Conservation (phyloP, 2,888 invertebrate genomes). For the Papilio elwesi region DNA sequence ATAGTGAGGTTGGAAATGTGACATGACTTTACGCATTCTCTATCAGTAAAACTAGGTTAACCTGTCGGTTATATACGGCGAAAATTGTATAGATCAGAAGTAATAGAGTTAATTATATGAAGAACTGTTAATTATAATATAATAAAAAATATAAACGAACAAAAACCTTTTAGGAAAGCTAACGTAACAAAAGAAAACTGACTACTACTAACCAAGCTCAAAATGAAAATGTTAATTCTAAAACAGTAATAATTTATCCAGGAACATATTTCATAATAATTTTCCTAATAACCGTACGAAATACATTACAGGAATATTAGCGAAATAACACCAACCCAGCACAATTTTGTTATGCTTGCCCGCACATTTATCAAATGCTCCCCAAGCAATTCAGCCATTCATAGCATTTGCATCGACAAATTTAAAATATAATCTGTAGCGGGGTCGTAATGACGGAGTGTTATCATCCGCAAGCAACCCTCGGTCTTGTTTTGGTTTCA, state of each 20-base stretch:
- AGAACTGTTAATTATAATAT: no score
- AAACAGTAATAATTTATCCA: not conserved
- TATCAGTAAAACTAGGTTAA: no score
- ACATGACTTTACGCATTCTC: no score
- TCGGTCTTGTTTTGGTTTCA: constrained; percentile 71
- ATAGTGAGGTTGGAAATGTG: no score
- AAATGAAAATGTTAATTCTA: not conserved
- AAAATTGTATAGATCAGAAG: no score
- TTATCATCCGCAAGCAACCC: constrained; percentile 45
- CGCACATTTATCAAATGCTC: constrained; percentile 35
- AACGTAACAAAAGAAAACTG: no score
- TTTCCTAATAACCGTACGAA: constrained; percentile 20
- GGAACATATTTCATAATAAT: constrained; percentile 11
- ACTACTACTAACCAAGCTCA: not conserved
- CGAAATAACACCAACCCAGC: constrained; percentile 6
- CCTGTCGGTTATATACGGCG: no score
- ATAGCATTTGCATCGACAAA: constrained; percentile 42
- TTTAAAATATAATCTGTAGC: constrained; percentile 34
- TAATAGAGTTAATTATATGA: no score
- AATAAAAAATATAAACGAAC: no score
- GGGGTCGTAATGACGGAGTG: constrained; percentile 32
- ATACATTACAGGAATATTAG: constrained; percentile 29
- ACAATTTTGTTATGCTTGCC: constrained; percentile 16
- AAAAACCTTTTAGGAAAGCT: no score
- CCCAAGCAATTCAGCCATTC: constrained; percentile 37